A percentile compares a stretch with the other conserved stretches of the same genome.
Conservation (phyloP, 2,888 invertebrate species). For the Limenitis camilla region DNA sequence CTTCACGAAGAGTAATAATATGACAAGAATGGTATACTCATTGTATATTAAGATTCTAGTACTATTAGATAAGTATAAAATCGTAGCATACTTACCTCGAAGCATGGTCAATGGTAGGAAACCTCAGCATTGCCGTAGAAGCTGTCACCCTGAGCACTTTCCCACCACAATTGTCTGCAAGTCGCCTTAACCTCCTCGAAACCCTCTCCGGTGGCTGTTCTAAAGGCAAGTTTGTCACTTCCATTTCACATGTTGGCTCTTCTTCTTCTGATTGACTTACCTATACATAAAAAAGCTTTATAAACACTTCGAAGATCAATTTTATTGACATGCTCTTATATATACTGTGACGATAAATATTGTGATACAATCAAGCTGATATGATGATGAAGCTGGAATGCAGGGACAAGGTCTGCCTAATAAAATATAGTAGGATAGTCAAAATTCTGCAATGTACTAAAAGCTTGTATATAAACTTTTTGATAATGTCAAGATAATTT, state of each 20-base stretch:
- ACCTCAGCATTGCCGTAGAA: constrained; percentile 79
- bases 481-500: too few species aligned
- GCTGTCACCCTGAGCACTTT: constrained; percentile 78
- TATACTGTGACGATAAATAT: too few species aligned
- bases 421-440: too few species aligned
- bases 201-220: constrained; percentile 74
- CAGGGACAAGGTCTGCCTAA: too few species aligned
- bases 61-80: too few species aligned
- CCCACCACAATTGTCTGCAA: constrained; percentile 89
- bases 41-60: not conserved
- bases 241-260: constrained; percentile 73
- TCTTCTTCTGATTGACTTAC: constrained; percentile 48
- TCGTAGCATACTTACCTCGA: constrained; percentile 69
- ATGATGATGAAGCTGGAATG: too few species aligned
- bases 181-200: constrained; percentile 77
- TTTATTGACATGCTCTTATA: too few species aligned
- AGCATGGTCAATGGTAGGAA: constrained; percentile 81
- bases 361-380: too few species aligned
- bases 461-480: too few species aligned
- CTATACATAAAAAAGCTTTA: constrained; percentile 17
- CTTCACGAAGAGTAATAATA: too few species aligned
- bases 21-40: not conserved
- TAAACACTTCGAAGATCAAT: too few species aligned
- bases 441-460: too few species aligned
- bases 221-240: constrained; percentile 80